Evolutionary conservation across 2,888 invertebrate species (phyloP).

Genomic region (Sipunculus nudus): DNA sequence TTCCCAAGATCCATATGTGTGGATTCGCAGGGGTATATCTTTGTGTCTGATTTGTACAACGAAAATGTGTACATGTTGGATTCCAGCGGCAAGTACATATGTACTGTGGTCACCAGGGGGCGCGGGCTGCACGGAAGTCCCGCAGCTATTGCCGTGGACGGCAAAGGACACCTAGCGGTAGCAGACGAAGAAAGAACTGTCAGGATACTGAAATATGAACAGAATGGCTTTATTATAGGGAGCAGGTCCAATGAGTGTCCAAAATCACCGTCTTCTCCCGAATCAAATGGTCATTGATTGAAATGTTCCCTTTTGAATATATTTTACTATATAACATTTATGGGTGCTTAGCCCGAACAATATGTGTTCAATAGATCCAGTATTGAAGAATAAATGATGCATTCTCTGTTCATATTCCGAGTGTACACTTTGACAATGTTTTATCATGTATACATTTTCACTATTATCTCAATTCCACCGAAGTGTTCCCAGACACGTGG

Average conservation of each 20-base stretch:
- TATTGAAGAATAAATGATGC: too few species aligned
- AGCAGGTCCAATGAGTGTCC: conserved; percentile 8
- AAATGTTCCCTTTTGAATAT: too few species aligned
- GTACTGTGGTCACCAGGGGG: conserved; percentile 27
- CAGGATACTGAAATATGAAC: conserved; percentile 28
- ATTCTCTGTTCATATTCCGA: too few species aligned
- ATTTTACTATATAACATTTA: too few species aligned
- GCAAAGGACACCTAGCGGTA: conserved; percentile 26
- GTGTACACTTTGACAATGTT: too few species aligned
- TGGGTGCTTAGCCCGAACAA: too few species aligned
- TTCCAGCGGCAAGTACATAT: conserved; percentile 28
- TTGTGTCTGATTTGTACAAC: conserved; percentile 34
- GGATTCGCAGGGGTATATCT: conserved; percentile 27
- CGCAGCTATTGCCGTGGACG: conserved; percentile 30
- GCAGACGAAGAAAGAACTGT: conserved; percentile 31
- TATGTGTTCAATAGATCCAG: too few species aligned
- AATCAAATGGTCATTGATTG: too few species aligned
- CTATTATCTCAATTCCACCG: too few species aligned
- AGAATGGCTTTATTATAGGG: conserved; percentile 14
- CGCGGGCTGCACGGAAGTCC: conserved; percentile 27
- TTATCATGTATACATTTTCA: too few species aligned
- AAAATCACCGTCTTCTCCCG: too few species aligned
- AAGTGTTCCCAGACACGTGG: too few species aligned
- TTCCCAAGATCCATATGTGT: conserved; percentile 34
- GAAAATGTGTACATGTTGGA: conserved; percentile 34